phyloP scores from a whole-genome alignment of 2,797 vertebrate species.

The Pelodytes ibericus region DNA sequence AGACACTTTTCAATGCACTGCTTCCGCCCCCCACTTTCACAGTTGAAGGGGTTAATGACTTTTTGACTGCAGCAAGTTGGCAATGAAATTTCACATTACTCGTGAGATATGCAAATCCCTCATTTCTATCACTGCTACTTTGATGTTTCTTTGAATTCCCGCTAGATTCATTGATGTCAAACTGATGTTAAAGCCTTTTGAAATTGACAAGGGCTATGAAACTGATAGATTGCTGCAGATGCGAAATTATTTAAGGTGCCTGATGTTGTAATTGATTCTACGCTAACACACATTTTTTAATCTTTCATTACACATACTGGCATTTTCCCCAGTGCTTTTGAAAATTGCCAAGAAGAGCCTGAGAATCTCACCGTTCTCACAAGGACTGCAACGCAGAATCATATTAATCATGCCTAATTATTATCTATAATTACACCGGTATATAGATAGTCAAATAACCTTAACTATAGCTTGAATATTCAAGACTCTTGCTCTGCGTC shows the following conservation, averaged over 20 bases:
- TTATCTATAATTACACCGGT: conserved; percentile 36
- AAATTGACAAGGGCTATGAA: conserved; percentile 55
- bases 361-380: conserved; percentile 24
- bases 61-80: conserved; percentile 14
- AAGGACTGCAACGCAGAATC: conserved; percentile 26
- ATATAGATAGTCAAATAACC: no score
- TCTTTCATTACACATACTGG: conserved; percentile 55
- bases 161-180: conserved; percentile 51
- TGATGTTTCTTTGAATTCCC: conserved; percentile 37
- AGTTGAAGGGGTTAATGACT: conserved; percentile 23
- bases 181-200: conserved; percentile 51
- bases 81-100: conserved; percentile 48
- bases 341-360: conserved; percentile 38
- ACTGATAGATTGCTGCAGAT: conserved; percentile 58
- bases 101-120: conserved; percentile 47
- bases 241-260: conserved; percentile 53
- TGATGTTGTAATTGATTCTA: conserved; percentile 56
- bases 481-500: no score
- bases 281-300: conserved; percentile 52
- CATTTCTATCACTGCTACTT: conserved; percentile 41
- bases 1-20: neutral
- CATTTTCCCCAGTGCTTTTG: conserved; percentile 50
- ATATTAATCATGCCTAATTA: conserved; percentile 37
- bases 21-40: conserved; percentile 19
- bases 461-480: no score